These are phyloP conservation scores for Glyphotaelius pellucidus DNA, from an alignment of 2,888 invertebrate genomes.

Conservation along the genomic window DNA sequence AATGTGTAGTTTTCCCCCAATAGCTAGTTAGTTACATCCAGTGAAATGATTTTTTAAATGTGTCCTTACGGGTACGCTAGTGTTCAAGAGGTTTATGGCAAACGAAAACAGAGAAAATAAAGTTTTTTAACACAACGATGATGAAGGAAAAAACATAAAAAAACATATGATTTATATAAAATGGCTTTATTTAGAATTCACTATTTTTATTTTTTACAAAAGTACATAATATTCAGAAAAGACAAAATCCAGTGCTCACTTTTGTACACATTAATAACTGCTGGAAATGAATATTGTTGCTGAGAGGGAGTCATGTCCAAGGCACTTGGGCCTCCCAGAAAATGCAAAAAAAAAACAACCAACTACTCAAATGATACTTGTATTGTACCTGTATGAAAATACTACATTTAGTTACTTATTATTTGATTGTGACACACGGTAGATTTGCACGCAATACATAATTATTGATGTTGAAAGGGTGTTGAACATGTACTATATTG, in stretches of 20 bases:
- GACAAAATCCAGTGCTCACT: neutral
- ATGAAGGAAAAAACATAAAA: neutral
- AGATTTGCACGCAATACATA: neutral
- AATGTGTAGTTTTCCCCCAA: too few species aligned
- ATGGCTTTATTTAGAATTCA: slow-evolving; percentile 40
- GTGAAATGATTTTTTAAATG: too few species aligned
- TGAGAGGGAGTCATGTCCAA: slow-evolving; percentile 17
- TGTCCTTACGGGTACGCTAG: too few species aligned
- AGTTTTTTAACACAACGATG: neutral
- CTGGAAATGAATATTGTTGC: neutral
- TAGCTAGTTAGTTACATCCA: too few species aligned
- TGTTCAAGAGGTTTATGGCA: too few species aligned
- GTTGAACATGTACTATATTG: neutral
- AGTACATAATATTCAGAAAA: slow-evolving; percentile 5
- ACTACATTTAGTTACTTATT: neutral
- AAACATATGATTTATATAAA: slow-evolving; percentile 25
- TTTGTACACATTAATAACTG: neutral
- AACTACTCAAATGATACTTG: neutral
- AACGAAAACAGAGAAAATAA: too few species aligned
- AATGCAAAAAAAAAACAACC: neutral
- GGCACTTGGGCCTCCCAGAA: neutral
- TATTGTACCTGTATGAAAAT: neutral
- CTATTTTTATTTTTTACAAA: slow-evolving; percentile 20
- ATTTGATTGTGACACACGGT: neutral
- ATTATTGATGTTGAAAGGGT: neutral